Evolutionary conservation across 1,140 invertebrate genomes (phyloP).

Genomic region (Drosophila truncata): DNA sequence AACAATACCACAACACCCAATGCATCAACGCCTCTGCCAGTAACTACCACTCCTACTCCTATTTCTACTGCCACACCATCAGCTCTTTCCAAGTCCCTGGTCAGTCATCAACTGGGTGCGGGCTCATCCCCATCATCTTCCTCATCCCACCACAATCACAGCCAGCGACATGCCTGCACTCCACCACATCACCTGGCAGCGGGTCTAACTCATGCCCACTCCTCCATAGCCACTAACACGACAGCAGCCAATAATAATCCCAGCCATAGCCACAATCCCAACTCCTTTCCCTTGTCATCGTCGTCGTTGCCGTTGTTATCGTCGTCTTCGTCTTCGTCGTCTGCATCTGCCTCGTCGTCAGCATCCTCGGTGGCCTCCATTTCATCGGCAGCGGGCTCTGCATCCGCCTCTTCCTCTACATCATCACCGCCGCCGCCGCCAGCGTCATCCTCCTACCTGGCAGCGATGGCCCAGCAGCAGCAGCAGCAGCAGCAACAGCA

Average conservation of each 20-base stretch:
- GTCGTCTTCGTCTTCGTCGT: conserved; percentile 44
- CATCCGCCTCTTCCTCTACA: conserved; percentile 28
- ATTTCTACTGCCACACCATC: conserved; percentile 62
- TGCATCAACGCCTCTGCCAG: conserved; percentile 69
- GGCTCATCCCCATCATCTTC: conserved; percentile 44
- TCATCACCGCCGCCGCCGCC: conserved; percentile 51
- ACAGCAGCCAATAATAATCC: conserved; percentile 48
- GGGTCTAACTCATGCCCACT: conserved; percentile 55
- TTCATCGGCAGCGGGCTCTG: conserved; percentile 40
- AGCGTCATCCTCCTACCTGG: conserved; percentile 48
- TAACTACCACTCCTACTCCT: conserved; percentile 85
- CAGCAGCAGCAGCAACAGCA: conserved; percentile 49
- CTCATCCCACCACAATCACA: conserved; percentile 16
- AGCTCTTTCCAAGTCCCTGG: conserved; percentile 54
- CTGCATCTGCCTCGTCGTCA: conserved; percentile 41
- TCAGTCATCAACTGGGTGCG: conserved; percentile 58
- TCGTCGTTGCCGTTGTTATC: conserved; percentile 47
- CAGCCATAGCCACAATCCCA: conserved; percentile 39
- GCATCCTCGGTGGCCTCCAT: conserved; percentile 43
- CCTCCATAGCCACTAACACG: conserved; percentile 37
- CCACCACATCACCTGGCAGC: conserved; percentile 45
- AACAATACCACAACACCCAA: conserved; percentile 45
- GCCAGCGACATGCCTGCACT: conserved; percentile 14
- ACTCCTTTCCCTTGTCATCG: conserved; percentile 57
- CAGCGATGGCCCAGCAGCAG: conserved; percentile 52